Evolutionary conservation across 2,888 invertebrate genomes (phyloP).

Genomic region (Portevinia maculata): DNA sequence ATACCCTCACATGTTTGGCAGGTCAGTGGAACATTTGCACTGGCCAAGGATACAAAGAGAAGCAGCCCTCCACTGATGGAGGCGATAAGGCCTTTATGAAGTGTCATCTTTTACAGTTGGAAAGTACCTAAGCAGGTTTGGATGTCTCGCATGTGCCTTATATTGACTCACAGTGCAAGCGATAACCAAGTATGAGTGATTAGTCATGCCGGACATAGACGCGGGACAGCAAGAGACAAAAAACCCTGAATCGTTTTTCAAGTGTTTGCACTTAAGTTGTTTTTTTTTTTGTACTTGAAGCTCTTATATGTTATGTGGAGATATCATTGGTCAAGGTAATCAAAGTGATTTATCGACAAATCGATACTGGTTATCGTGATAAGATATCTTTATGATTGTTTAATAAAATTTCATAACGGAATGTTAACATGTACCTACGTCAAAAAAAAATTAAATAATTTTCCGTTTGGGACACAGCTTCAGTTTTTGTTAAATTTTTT

Average conservation of each 20-base stretch:
- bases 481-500: background rate
- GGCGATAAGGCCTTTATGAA: background rate
- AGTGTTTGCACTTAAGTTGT: slow-evolving; percentile 27
- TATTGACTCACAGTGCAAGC: slow-evolving; percentile 35
- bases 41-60: slow-evolving; percentile 12
- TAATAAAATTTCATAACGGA: slow-evolving; percentile 29
- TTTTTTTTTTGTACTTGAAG: slow-evolving; percentile 8
- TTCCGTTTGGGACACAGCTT: too few relatives aligned
- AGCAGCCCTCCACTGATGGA: slow-evolving; percentile 15
- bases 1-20: slow-evolving; percentile 80
- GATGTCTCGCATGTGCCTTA: slow-evolving; percentile 17
- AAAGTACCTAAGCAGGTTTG: background rate
- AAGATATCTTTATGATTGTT: slow-evolving; percentile 31
- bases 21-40: slow-evolving; percentile 76
- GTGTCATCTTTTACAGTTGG: slow-evolving; percentile 12
- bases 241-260: slow-evolving; percentile 10
- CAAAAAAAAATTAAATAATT: background rate
- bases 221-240: background rate
- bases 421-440: background rate
- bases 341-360: slow-evolving; percentile 27
- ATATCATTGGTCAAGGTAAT: slow-evolving; percentile 32
- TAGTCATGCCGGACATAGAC: background rate
- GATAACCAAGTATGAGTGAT: slow-evolving; percentile 3
- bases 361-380: slow-evolving; percentile 30
- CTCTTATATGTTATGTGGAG: slow-evolving; percentile 24